Percentiles rank a stretch among this genome's conserved stretches.
Conservation (phyloP, 1,140 invertebrate genomes). For the Pseudomyrmex sp. region DNA sequence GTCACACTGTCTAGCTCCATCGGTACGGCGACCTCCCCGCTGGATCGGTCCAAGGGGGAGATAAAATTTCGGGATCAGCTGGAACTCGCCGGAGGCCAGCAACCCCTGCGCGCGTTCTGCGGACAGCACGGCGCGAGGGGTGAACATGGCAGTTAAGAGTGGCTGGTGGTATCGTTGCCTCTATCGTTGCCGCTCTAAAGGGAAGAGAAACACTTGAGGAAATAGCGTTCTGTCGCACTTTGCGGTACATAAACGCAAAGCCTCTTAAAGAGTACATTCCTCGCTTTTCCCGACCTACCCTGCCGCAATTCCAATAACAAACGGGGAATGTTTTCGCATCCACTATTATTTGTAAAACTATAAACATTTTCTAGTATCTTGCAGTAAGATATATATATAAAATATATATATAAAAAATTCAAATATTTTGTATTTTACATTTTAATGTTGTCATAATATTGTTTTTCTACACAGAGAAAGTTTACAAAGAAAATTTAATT, state of each 20-base stretch:
- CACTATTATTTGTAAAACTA: background rate
- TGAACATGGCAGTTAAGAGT: background rate
- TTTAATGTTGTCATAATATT: too few species aligned
- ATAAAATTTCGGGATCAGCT: slow-evolving; percentile 78
- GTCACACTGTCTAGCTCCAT: slow-evolving; percentile 70
- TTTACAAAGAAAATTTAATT: background rate
- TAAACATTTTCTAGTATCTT: too few species aligned
- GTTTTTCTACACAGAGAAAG: too few species aligned
- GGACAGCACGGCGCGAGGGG: background rate
- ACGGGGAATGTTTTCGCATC: slow-evolving; percentile 7
- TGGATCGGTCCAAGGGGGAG: slow-evolving; percentile 64
- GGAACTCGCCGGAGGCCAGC: slow-evolving; percentile 57
- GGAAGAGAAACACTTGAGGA: slow-evolving; percentile 57
- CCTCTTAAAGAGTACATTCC: background rate
- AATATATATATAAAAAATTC: too few species aligned
- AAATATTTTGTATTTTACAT: too few species aligned
- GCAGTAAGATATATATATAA: too few species aligned
- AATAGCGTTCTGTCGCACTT: slow-evolving; percentile 49
- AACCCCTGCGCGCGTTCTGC: slow-evolving; percentile 22
- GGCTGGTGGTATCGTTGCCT: slow-evolving; percentile 50
- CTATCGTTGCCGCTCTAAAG: slow-evolving; percentile 48
- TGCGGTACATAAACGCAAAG: slow-evolving; percentile 5
- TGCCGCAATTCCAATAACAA: background rate
- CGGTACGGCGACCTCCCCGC: slow-evolving; percentile 77
- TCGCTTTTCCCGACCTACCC: background rate